phyloP scores from a whole-genome alignment of 2,888 invertebrate species.

The Drosophila greeni region DNA sequence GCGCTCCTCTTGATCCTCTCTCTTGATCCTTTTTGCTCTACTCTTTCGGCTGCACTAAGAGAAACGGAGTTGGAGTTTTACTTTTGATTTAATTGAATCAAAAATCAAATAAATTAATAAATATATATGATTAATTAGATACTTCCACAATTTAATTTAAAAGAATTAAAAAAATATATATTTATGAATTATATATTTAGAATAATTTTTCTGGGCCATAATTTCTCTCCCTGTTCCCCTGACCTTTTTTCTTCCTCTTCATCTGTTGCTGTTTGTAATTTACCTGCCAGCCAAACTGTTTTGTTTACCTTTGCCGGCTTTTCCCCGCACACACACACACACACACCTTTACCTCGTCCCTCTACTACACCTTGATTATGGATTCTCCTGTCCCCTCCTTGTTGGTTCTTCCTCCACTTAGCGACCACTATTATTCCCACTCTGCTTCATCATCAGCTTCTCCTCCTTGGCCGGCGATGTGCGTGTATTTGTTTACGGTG shows the following conservation, averaged over 20 bases:
- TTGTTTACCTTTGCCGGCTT: slow-evolving; percentile 35
- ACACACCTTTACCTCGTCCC: slow-evolving; percentile 5
- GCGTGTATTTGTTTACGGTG: slow-evolving; percentile 36
- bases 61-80: not conserved
- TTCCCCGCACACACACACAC: slow-evolving; percentile 19
- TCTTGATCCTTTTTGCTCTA: slow-evolving; percentile 1
- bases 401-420: slow-evolving; percentile 42
- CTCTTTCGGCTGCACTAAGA: slow-evolving; percentile 1
- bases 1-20: slow-evolving; percentile 16
- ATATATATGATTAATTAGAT: fast-evolving
- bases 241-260: not conserved
- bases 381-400: slow-evolving; percentile 3
- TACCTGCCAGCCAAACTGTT: slow-evolving; percentile 38
- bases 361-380: not conserved
- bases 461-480: slow-evolving; percentile 9
- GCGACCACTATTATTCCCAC: slow-evolving; percentile 48
- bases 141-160: not conserved
- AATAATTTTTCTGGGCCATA: not conserved
- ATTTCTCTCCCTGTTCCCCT: slow-evolving; percentile 12
- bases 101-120: not conserved
- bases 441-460: slow-evolving; percentile 12
- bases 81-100: not conserved
- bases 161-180: not conserved
- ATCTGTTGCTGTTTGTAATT: slow-evolving; percentile 40
- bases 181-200: not conserved